Evolutionary conservation across 2,888 invertebrate genomes (phyloP), one percentile per base, ranked within the genome.

Genomic region (Cephus rjabovi): DNA sequence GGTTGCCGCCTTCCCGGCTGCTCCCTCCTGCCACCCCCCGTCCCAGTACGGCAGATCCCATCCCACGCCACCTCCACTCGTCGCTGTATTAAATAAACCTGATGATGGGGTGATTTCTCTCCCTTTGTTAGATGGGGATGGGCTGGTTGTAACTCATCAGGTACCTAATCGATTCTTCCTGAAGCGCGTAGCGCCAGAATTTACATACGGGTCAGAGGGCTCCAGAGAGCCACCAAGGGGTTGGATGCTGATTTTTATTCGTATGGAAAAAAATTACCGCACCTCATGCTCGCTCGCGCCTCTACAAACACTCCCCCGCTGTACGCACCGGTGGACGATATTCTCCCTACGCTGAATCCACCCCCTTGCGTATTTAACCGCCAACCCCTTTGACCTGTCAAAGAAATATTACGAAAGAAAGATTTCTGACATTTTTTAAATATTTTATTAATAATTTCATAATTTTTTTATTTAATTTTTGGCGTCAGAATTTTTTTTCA

Each of bases 51-150:
- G 40, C 40, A 40, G 15, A 40, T 40, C 40, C 40, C 40, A 40
- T 40, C 40, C 40, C 40, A 6, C 40, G 40, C 40, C 77, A 78
- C 77, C 79, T 73, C 40, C 79, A 78, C 80, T 75, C 79, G 75
- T 80, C 81, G 84, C 86, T 86, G 85, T 88, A 89, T 90, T 89
- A 87, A 89, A 89, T 88, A 89, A 89, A 89, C 88, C 86, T 86
- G 86, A 87, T 85, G 87, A 88, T 87, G 86, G 86, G 86, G 83
- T 83, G 85, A 86, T 87, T 86, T 85, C 88, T 86, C 86, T 84
- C 83, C 82, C 83, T 85, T 79, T 85, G 76, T 79, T 76, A 31
- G 73, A 40, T 31, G 37, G 34, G 37, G 34, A 31, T 4, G 76
- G 76, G 76, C 40, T 40, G 75, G 71, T 40, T 78, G 76, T 76